phyloP scores from a whole-genome alignment of 2,888 invertebrate species.

The Philereme transversata region DNA sequence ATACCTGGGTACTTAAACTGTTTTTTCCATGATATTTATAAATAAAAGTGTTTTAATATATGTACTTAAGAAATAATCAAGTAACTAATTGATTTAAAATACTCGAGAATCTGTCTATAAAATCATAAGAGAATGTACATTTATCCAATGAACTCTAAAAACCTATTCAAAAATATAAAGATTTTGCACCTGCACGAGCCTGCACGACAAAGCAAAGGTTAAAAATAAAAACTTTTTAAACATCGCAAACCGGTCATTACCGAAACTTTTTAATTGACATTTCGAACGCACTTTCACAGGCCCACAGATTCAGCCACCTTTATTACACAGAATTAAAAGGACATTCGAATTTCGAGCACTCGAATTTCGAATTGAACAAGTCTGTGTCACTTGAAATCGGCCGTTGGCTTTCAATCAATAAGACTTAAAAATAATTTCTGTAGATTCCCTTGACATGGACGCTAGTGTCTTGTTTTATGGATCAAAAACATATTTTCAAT shows the following conservation, averaged over 20 bases:
- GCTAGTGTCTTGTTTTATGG: too few relatives aligned
- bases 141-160: too few relatives aligned
- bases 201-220: not conserved
- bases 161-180: not conserved
- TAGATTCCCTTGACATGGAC: too few relatives aligned
- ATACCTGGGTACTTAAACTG: not conserved
- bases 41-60: too few relatives aligned
- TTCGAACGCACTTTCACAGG: slow-evolving; percentile 49
- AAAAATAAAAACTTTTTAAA: slow-evolving; percentile 20
- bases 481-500: too few relatives aligned
- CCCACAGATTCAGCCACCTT: slow-evolving; percentile 27
- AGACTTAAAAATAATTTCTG: too few relatives aligned
- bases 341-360: slow-evolving; percentile 43
- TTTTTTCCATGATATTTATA: too few relatives aligned
- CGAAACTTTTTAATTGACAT: slow-evolving; percentile 47
- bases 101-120: too few relatives aligned
- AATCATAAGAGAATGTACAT: too few relatives aligned
- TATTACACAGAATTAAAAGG: slow-evolving; percentile 50
- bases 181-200: not conserved
- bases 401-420: too few relatives aligned
- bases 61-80: too few relatives aligned
- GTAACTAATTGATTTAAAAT: too few relatives aligned
- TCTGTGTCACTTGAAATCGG: slow-evolving; percentile 5
- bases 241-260: slow-evolving; percentile 33
- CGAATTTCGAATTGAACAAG: slow-evolving; percentile 27